phyloP scores from a whole-genome alignment of 23 tunicate genomes.

The Clavelina lepadiformis region DNA sequence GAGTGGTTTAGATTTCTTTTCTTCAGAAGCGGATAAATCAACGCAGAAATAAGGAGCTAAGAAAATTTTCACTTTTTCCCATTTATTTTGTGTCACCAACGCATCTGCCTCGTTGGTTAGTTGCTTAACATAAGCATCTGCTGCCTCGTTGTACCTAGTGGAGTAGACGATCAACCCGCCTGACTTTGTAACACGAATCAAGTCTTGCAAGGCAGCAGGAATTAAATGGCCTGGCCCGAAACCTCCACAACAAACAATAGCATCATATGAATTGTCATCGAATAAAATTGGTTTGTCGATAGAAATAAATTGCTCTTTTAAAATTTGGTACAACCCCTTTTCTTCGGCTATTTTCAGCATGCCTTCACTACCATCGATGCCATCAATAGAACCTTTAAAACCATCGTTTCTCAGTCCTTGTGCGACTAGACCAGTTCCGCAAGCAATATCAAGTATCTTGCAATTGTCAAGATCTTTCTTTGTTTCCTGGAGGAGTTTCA shows the following conservation, averaged over 20 bases:
- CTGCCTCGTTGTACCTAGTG: constrained; percentile 24
- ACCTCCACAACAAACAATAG: constrained; percentile 55
- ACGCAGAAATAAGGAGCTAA: constrained; percentile 15
- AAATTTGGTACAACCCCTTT: not conserved
- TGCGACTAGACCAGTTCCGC: constrained; percentile 51
- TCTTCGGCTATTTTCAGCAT: constrained; percentile 26
- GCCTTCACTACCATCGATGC: constrained; percentile 40
- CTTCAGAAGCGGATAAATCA: constrained; percentile 13
- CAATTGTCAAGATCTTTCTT: not conserved
- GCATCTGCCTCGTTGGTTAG: not conserved
- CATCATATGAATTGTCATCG: constrained; percentile 23
- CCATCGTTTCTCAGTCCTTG: constrained; percentile 9
- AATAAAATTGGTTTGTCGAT: constrained; percentile 6
- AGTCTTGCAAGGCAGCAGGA: constrained; percentile 16
- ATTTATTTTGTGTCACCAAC: not conserved
- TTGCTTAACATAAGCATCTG: constrained; percentile 23
- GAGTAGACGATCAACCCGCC: constrained; percentile 40
- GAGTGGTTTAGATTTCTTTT: not conserved
- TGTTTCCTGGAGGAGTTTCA: not conserved
- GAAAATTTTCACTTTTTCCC: constrained; percentile 7
- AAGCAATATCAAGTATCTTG: constrained; percentile 25
- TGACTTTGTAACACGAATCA: constrained; percentile 13
- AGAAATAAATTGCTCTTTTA: constrained; percentile 17
- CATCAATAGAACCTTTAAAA: constrained; percentile 27
- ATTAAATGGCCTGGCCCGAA: constrained; percentile 47